Base-by-base conservation (phyloP, 1,140 invertebrate species). In the Apis cerana region DNA sequence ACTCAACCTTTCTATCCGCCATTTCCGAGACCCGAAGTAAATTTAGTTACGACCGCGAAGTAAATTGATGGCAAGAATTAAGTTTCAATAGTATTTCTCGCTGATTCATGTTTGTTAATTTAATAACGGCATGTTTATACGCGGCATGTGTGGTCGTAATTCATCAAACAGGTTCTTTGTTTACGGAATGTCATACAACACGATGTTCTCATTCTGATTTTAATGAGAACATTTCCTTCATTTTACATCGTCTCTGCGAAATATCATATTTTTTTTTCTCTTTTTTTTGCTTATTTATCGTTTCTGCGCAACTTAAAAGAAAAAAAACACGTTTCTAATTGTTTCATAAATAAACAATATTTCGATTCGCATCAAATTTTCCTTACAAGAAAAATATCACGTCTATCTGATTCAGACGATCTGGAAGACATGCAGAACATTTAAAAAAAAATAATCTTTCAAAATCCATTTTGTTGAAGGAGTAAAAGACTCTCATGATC, bases 171-270 rank as follows among this genome's bases (percentile, higher is more conserved):
- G 71, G 65, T 82, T 79, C 78, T 68, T 84, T 92, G 91, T 91
- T 92, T 92, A 92, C 85, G 74, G 87, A 83, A 90, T 88, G 88
- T 92, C 92, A 93, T 93, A 43, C 33, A 93, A 92, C 92, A 92
- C 87, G 82, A 74, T 82, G 89, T 91, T 90, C 89, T 72, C 82
- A 85, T 43, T 43, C 33, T 67, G 85, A 84, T 89, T 92, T 93
- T 92, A 91, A 93, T 87, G 90, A 77, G 80, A 43, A 43, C 82
- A 74, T 89, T 87, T 86, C 83, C 84, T 86, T 79, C 83, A 83
- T 89, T 86, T 89, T 86, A 65, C 15, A 21, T 27, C 23, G 33
- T 43, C 43, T 43, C 80, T 81, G 54, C n/a, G 54, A 10, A 19
- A 48, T 15, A 43, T 69, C 80, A 54, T 68, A 54, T 43, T 15